Evolutionary conservation across 2,113 vertebrate genomes (phyloP).

Genomic region (Gymnocephalus cernua): DNA sequence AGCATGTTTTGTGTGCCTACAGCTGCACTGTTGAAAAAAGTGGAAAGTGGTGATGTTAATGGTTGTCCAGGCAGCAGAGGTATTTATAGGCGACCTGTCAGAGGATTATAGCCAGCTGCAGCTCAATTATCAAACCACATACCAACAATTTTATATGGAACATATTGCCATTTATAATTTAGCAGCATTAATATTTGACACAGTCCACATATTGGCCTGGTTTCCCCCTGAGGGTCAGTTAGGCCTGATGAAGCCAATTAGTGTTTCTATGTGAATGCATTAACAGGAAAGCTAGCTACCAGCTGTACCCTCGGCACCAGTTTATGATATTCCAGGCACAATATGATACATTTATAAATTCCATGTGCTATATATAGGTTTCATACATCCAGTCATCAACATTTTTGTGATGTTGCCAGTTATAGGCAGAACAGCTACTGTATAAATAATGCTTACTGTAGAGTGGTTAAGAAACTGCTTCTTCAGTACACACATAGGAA

Average conservation of each 20-base stretch:
- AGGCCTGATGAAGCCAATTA: conserved; percentile 40
- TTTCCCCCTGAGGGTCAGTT: conserved; percentile 37
- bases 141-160: conserved; percentile 63
- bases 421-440: background rate
- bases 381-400: conserved; percentile 5
- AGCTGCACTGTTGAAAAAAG: conserved; percentile 59
- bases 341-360: conserved; percentile 3
- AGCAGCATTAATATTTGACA: conserved; percentile 49
- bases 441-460: background rate
- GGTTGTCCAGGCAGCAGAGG: conserved; percentile 62
- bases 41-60: conserved; percentile 59
- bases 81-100: conserved; percentile 75
- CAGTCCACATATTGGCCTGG: conserved; percentile 3
- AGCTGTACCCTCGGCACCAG: conserved; percentile 31
- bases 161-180: conserved; percentile 56
- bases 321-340: conserved; percentile 48
- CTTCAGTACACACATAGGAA: background rate
- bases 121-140: conserved; percentile 66
- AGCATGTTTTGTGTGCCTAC: conserved; percentile 51
- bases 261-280: conserved; percentile 26
- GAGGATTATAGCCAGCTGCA: conserved; percentile 70
- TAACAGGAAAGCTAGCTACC: conserved; percentile 13
- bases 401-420: background rate
- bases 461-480: background rate
- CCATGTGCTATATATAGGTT: conserved; percentile 24